phyloP scores from a whole-genome alignment of 1,140 invertebrate genomes.

The Papilio polytes region DNA sequence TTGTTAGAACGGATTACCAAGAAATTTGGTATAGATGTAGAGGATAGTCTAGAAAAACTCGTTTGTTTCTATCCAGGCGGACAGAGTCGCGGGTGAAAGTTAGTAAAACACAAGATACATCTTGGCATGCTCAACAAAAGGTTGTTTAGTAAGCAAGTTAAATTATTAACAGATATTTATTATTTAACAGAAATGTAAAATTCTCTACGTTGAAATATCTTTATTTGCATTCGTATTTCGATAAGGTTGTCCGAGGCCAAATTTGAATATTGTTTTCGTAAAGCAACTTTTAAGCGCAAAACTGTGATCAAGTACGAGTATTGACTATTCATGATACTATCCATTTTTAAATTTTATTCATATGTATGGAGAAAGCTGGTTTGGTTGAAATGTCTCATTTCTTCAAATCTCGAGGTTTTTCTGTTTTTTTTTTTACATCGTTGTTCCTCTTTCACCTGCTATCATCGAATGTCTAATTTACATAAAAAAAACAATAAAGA shows the following conservation, averaged over 20 bases:
- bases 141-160: not conserved
- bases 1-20: not conserved
- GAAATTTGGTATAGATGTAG: not conserved
- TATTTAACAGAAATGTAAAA: conserved; percentile 2
- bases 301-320: not conserved
- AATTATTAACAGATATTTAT: not conserved
- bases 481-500: too few relatives aligned
- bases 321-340: not conserved
- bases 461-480: too few relatives aligned
- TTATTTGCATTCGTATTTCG: not conserved
- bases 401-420: too few relatives aligned
- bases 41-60: too few relatives aligned
- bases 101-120: not conserved
- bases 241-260: not conserved
- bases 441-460: too few relatives aligned
- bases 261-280: not conserved
- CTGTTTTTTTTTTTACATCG: too few relatives aligned
- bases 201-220: not conserved
- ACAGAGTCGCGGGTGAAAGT: too few relatives aligned
- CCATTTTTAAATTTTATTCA: not conserved
- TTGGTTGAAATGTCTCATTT: too few relatives aligned
- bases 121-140: too few relatives aligned
- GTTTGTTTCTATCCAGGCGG: too few relatives aligned
- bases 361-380: too few relatives aligned
- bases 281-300: not conserved